Evolutionary conservation across 1,140 invertebrate genomes (phyloP), one percentile per base, ranked within the genome.

Genomic region (Drosophila suzukii): DNA sequence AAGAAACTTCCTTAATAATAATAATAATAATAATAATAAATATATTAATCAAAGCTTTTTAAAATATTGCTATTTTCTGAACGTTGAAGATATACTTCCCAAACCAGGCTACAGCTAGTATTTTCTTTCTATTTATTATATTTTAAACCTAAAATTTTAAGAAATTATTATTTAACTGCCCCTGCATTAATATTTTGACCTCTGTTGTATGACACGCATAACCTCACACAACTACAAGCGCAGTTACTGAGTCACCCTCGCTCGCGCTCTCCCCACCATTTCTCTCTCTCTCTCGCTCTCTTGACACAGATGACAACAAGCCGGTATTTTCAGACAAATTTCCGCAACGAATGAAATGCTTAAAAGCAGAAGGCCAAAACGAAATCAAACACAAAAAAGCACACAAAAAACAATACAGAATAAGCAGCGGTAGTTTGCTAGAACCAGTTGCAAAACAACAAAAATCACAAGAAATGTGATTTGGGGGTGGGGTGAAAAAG

Each of bases 141-240:
- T 27, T 27, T 27, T 27, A 1, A 2, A 5, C 27, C 3, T 27
- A 27, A 38, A 38, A 13, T 38, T 12, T 13, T 38, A 36, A 36
- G 3, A 11, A 11, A 12, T 36, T 12, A 36, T 3, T 36, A 12
- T 36, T 12, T 36, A 3, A 4, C 12, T 41, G 6, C 4, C 11
- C 20, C 20, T 24, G 0, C 13, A 62, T 39, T 20, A 27, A 12
- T 34, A 53, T 17, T 15, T 24, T 34, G 13, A 17, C 36, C 56
- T 13, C 34, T 36, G 39, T 34, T 70, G 41, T 43, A 24, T 76
- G 57, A 78, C 75, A 70, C 63, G 51, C 73, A 77, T 86, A 86
- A 86, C 82, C 82, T 88, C 82, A 76, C 84, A 86, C 83, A 86
- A 86, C 83, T 50, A 88, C 83, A 88, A 75, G 70, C 75, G n/a